Conservation (phyloP, 92 coral and sea anemone species). For the Pocillopora meandrina region DNA sequence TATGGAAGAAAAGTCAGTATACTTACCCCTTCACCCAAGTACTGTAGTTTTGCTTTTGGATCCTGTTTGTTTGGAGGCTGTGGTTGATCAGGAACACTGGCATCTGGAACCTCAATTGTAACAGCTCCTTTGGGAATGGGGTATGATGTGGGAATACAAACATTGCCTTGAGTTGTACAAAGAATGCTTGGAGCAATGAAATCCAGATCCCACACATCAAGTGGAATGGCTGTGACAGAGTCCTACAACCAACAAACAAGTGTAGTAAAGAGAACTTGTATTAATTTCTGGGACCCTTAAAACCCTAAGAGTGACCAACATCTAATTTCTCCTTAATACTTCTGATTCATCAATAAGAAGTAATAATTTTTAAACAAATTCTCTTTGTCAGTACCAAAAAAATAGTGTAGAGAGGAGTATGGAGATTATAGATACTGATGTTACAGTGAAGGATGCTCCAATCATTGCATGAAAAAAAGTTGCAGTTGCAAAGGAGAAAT, state of each 20-base stretch:
- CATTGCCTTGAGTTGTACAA: slow-evolving; percentile 81
- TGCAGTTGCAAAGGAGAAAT: too few species aligned
- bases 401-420: too few species aligned
- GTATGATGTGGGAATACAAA: slow-evolving; percentile 85
- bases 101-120: slow-evolving; percentile 64
- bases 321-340: too few species aligned
- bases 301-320: too few species aligned
- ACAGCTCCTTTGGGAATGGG: slow-evolving; percentile 87
- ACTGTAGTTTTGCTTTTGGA: slow-evolving; percentile 75
- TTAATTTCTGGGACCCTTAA: too few species aligned
- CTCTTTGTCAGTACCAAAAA: too few species aligned
- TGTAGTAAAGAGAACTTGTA: background rate
- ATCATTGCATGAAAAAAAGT: too few species aligned
- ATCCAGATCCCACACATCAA: slow-evolving; percentile 85
- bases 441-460: too few species aligned
- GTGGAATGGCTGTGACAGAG: slow-evolving; percentile 89
- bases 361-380: too few species aligned
- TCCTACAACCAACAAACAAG: slow-evolving; percentile 50
- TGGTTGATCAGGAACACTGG: slow-evolving; percentile 51
- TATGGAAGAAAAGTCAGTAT: too few species aligned
- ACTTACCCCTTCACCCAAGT: slow-evolving; percentile 82
- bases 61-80: slow-evolving; percentile 91
- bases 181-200: slow-evolving; percentile 91
- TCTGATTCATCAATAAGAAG: too few species aligned
- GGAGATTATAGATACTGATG: too few species aligned